Evolutionary conservation across 2,888 invertebrate species (phyloP).

Genomic region (Lithophane semibrunnea): DNA sequence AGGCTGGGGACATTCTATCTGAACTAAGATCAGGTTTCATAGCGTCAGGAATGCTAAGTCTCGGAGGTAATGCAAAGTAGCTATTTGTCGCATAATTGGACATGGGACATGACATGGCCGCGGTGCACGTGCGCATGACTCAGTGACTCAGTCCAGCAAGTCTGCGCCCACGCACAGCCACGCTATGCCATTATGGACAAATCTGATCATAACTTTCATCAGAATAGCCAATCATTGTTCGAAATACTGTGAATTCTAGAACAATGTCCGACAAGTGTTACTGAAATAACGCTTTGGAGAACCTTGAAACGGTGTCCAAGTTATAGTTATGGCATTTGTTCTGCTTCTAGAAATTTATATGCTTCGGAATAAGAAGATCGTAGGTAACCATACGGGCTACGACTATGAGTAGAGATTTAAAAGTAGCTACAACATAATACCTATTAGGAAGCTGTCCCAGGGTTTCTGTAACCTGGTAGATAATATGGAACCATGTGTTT

Average conservation of each 20-base stretch:
- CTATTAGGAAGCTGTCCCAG: neutral
- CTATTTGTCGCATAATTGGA: conserved; percentile 78
- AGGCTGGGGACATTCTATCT: conserved; percentile 41
- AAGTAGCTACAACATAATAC: neutral
- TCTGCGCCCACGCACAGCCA: conserved; percentile 62
- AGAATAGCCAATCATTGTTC: conserved; percentile 32
- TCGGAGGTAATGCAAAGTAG: conserved; percentile 66
- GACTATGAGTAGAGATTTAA: neutral
- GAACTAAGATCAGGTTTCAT: conserved; percentile 61
- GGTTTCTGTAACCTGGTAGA: neutral
- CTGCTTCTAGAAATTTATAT: neutral
- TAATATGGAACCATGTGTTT: conserved; percentile 1
- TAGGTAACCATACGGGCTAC: neutral
- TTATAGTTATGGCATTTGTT: neutral
- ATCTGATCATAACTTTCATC: conserved; percentile 61
- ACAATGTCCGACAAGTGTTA: conserved; percentile 14
- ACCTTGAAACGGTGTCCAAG: conserved; percentile 17
- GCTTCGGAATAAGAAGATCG: neutral
- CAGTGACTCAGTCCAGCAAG: conserved; percentile 73
- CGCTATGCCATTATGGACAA: conserved; percentile 49
- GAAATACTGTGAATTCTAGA: conserved; percentile 46
- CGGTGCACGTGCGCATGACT: conserved; percentile 81
- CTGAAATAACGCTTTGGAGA: conserved; percentile 11
- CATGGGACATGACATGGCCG: conserved; percentile 76
- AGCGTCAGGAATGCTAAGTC: conserved; percentile 59